phyloP scores from a whole-genome alignment of 1,140 invertebrate genomes.

The Pinna nobilis region DNA sequence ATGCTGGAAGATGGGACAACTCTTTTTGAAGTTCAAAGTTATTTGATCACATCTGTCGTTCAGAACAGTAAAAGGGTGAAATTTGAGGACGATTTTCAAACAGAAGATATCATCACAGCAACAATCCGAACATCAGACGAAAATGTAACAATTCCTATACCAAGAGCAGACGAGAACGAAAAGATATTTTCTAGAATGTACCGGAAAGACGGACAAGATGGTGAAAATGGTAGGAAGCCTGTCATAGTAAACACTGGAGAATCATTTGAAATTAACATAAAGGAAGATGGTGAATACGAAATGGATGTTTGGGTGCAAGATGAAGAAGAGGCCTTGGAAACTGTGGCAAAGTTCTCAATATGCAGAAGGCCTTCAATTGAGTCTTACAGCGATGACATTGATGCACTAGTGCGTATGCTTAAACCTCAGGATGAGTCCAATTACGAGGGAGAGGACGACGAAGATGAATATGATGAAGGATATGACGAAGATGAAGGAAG shows the following conservation, averaged over 20 bases:
- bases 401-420: constrained; percentile 33
- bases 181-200: constrained; percentile 16
- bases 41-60: constrained; percentile 30
- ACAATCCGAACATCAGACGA: constrained; percentile 30
- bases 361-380: constrained; percentile 17
- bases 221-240: constrained; percentile 7
- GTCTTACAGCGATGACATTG: constrained; percentile 37
- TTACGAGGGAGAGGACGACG: constrained; percentile 11
- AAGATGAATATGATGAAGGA: constrained; percentile 5
- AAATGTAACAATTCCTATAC: constrained; percentile 27
- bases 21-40: constrained; percentile 32
- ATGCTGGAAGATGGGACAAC: constrained; percentile 2
- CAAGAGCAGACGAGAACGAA: neutral
- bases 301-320: constrained; percentile 32
- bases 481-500: constrained; percentile 15
- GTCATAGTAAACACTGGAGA: neutral
- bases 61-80: constrained; percentile 19
- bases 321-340: constrained; percentile 2
- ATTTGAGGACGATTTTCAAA: constrained; percentile 36
- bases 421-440: constrained; percentile 28
- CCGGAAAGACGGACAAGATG: constrained; percentile 15
- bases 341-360: constrained; percentile 27
- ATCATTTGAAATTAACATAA: constrained; percentile 16
- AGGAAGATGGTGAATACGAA: constrained; percentile 34
- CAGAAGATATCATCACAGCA: constrained; percentile 22